phyloP scores from a whole-genome alignment of 2,888 invertebrate species.

The Platycheirus albimanus region DNA sequence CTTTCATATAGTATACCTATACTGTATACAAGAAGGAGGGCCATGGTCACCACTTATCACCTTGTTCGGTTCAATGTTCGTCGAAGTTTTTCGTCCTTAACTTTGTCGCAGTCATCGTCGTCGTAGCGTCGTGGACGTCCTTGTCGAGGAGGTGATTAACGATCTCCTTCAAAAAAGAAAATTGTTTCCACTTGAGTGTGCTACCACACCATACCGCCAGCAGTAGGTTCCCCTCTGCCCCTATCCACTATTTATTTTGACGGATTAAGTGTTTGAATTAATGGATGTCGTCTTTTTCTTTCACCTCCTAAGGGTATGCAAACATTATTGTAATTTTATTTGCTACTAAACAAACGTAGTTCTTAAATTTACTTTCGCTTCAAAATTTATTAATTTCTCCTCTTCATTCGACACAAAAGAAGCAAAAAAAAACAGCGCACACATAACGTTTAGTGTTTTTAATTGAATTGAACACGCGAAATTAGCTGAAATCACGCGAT shows the following conservation, averaged over 20 bases:
- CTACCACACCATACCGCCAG: not conserved
- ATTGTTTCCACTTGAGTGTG: conserved; percentile 66
- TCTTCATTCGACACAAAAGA: not conserved
- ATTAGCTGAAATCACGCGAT: conserved; percentile 49
- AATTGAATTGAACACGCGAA: conserved; percentile 60
- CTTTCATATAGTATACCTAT: not conserved
- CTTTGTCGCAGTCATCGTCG: not conserved
- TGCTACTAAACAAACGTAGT: conserved; percentile 18
- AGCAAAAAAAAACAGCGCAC: not conserved
- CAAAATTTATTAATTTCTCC: conserved; percentile 10
- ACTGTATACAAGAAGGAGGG: not conserved
- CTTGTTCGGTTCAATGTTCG: conserved; percentile 55
- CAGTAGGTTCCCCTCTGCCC: not conserved
- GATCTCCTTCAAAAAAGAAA: conserved; percentile 57
- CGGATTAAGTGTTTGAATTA: conserved; percentile 66
- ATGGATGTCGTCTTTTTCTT: conserved; percentile 38
- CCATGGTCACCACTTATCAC: conserved; percentile 54
- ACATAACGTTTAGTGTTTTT: conserved; percentile 52
- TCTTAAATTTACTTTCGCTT: conserved; percentile 39
- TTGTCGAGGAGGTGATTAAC: conserved; percentile 59
- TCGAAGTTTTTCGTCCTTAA: conserved; percentile 18
- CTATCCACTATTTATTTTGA: conserved; percentile 25
- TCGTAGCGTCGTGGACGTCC: too few relatives aligned
- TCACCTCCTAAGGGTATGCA: conserved; percentile 35
- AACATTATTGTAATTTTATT: conserved; percentile 58